Base-by-base conservation (phyloP, 1,140 invertebrate species). In the Drosophila nasuta region DNA sequence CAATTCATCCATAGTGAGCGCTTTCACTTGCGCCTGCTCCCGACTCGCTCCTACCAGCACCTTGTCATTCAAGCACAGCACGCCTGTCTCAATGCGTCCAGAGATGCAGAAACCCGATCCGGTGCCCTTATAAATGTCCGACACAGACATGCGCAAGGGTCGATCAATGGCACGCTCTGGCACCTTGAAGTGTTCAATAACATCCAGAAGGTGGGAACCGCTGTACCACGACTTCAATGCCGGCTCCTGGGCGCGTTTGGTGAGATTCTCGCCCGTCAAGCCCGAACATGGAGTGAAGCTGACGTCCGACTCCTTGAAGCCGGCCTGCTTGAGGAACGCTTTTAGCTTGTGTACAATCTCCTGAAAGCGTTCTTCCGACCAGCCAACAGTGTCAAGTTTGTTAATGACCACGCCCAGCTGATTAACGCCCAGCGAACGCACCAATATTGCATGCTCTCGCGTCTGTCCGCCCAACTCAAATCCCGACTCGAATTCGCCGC, bases 391-490 rank as follows among this genome's bases (percentile, higher is more conserved):
- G 80, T 97, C 96, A 69, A 98, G 92, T 93, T 98, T 98, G 87
- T 97, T 97, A 5, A 98, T 95, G 15, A 96, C 96, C 11, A 98
- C 96, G 48, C 95, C 96, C 7, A 99, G 82, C 92, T 98, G 97
- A 74, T 95, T 95, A 0, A 99, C 97, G 45, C 98, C 98, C 67
- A 99, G 93, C 28, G 98, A 99, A 57, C 97, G 94, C 1, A 99
- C 96, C 4, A 99, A 93, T 10, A 99, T 93, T 13, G 98, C 97
- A 94, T 99, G 99, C 93, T 99, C 99, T 59, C 98, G 94, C 0
- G 99, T 99, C 94, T 99, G 99, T 28, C 99, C 99, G 11, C 98
- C 98, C 74, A 96, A 95, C 85, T 99, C 98, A 93, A 99, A 99
- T 3, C 99, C 99, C 57, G 98, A 98, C 93, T 99, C 99, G 94